phyloP scores from a whole-genome alignment of 1,140 invertebrate species.

The Littorina saxatilis region DNA sequence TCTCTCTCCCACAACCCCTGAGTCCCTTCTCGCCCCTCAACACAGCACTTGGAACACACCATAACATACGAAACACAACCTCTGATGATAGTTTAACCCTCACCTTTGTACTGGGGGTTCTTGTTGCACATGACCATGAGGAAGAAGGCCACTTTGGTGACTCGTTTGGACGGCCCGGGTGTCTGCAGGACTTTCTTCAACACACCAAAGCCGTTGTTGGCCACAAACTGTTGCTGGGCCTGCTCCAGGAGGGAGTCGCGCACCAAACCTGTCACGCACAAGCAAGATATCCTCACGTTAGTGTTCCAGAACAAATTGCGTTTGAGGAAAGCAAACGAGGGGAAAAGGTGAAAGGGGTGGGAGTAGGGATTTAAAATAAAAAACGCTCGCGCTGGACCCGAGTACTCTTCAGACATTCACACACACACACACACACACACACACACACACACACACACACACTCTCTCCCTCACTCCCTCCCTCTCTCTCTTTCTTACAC shows the following conservation, averaged over 20 bases:
- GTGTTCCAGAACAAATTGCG: not conserved
- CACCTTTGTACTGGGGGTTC: slow-evolving; percentile 79
- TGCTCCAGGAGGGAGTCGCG: slow-evolving; percentile 78
- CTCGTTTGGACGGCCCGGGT: slow-evolving; percentile 76
- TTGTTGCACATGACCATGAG: slow-evolving; percentile 79
- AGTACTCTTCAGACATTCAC: too few relatives aligned
- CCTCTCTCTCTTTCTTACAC: too few relatives aligned
- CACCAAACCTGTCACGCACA: slow-evolving; percentile 78
- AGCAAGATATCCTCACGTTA: slow-evolving; percentile 4
- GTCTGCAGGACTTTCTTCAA: slow-evolving; percentile 81
- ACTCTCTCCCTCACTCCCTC: too few relatives aligned
- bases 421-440: too few relatives aligned
- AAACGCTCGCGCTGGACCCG: too few relatives aligned
- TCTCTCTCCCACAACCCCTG: too few relatives aligned
- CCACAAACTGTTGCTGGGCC: slow-evolving; percentile 79
- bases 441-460: slow-evolving; percentile 5
- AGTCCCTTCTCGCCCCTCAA: too few relatives aligned
- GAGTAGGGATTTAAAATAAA: too few relatives aligned
- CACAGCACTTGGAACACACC: too few relatives aligned
- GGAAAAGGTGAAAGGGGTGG: not conserved
- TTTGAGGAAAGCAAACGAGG: too few relatives aligned
- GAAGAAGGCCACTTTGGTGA: slow-evolving; percentile 84
- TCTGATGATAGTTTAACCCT: slow-evolving; percentile 43
- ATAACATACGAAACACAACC: slow-evolving; percentile 16
- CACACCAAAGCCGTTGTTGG: slow-evolving; percentile 81